phyloP scores from a whole-genome alignment of 2,113 vertebrate species.

The Mastomys coucha region DNA sequence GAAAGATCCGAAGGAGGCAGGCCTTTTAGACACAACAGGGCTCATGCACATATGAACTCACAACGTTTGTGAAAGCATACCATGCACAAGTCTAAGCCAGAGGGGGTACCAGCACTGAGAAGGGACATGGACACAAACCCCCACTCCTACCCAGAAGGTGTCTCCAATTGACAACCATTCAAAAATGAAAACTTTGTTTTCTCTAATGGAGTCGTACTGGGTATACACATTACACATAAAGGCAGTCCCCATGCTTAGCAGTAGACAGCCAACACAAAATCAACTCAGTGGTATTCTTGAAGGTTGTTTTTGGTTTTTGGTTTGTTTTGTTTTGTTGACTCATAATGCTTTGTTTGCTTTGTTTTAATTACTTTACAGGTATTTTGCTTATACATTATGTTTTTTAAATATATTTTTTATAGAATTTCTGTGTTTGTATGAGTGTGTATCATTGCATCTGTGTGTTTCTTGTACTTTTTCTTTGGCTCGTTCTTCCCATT shows the following conservation, averaged over 20 bases:
- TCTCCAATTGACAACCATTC: not conserved
- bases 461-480: not conserved
- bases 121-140: not conserved
- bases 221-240: not conserved
- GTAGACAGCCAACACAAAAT: not conserved
- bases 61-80: not conserved
- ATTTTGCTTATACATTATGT: not conserved
- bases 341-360: not conserved
- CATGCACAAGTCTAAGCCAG: not conserved
- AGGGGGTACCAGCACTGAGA: not conserved
- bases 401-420: not conserved
- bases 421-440: not conserved
- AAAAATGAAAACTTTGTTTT: not conserved
- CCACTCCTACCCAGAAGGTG: not conserved
- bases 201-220: not conserved
- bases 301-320: not conserved
- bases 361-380: not conserved
- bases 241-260: not conserved
- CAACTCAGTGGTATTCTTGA: not conserved
- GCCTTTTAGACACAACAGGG: not conserved
- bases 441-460: not conserved
- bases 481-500: fast-evolving
- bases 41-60: not conserved
- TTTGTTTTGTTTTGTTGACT: not conserved
- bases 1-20: not conserved